phyloP scores from a whole-genome alignment of 2,113 vertebrate genomes.

The Neolamprologus fasciatus region DNA sequence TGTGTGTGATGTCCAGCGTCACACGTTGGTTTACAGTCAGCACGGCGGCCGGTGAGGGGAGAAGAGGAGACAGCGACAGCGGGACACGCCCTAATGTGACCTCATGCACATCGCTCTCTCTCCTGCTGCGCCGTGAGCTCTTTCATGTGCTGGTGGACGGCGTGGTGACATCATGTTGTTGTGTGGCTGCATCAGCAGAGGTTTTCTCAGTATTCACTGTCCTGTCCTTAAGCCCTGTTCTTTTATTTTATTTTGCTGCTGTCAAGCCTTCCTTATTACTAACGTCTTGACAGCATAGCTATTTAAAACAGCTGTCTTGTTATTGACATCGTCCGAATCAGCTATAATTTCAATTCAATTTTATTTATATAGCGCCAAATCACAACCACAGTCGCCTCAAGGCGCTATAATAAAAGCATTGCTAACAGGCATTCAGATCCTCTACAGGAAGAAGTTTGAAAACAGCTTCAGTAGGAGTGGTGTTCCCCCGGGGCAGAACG shows the following conservation, averaged over 20 bases:
- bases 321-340: not conserved
- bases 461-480: not conserved
- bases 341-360: accelerated
- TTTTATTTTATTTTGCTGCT: not conserved
- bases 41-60: not conserved
- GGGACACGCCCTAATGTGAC: conserved; percentile 36
- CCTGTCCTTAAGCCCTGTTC: not conserved
- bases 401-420: not conserved
- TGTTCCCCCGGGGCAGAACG: not conserved
- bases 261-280: not conserved
- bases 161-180: conserved; percentile 46
- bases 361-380: not conserved
- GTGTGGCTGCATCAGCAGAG: conserved; percentile 20
- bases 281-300: not conserved
- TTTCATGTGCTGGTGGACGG: not conserved
- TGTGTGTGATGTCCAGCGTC: conserved; percentile 13
- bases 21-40: conserved; percentile 12
- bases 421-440: not conserved
- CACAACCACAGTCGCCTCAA: not conserved
- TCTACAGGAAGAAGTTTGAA: not conserved
- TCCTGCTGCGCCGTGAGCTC: not conserved
- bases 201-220: not conserved
- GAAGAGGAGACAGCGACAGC: not conserved
- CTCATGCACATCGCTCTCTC: conserved; percentile 10
- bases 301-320: not conserved